Base-by-base conservation (phyloP, 2,797 vertebrate species). In the Carcharodon carcharias region DNA sequence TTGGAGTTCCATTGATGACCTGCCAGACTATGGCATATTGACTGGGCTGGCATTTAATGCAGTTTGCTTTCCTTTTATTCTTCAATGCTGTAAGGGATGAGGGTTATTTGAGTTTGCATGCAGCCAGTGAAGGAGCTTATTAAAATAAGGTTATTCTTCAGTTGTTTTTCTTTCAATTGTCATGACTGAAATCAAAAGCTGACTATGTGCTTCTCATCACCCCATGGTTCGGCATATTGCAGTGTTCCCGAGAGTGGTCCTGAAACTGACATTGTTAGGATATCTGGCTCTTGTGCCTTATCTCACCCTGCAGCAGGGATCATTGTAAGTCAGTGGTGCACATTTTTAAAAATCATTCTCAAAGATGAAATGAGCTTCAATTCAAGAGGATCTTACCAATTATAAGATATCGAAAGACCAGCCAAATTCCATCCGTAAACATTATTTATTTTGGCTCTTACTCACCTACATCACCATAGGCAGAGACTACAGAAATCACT, bases 331-430 rank as follows among this genome's bases (percentile, higher is more conserved):
- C 31, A 92, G 63, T 92, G 12, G 54, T 4, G 14, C 89, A 92
- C 12, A 50, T 61, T 92, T 23, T 6, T 7, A 80, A 80, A 45
- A 85, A 63, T 61, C 3, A n/a, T 63, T 58, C 35, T 63, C 58
- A 92, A 92, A 92, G 31, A n/a, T 91, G 9, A 92, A 92, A 61
- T 92, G 89, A 92, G 35, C 89, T 92, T 56, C 58, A 63, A 35
- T 92, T 92, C 58, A 92, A 85, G 31, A 63, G 28, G 87, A 92
- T 63, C 28, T 58, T 92, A 63, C 61, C 58, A 61, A 58, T 92
- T 85, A 61, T 61, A 56, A 58, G 88, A 35, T 91, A 61, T 91
- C 8, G 35, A 91, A 91, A 31, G 89, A n/a, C 16, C n/a, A 92
- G 58, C 56, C 11, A 92, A 92, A 92, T 92, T 63, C 89, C 58